These are phyloP conservation scores for Noctua comes DNA, from an alignment of 2,888 invertebrate genomes.

Conservation along the genomic window DNA sequence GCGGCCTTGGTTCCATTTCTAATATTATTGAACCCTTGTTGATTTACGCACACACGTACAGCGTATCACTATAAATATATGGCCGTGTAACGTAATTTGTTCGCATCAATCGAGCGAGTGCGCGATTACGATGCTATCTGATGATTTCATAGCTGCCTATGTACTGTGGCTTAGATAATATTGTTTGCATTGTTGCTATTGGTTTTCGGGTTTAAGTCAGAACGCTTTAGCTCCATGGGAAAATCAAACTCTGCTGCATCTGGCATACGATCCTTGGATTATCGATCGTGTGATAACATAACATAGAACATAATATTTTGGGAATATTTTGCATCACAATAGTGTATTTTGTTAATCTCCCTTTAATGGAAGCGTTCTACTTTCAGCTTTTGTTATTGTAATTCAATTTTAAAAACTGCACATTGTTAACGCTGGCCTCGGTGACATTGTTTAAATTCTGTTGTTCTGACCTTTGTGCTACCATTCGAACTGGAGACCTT, in stretches of 20 bases:
- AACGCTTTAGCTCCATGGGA: conserved; percentile 9
- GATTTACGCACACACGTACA: conserved; percentile 20
- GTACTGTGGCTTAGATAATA: conserved; percentile 27
- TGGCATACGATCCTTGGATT: conserved; percentile 2
- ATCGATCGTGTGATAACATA: conserved; percentile 9
- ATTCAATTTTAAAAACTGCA: conserved; percentile 41
- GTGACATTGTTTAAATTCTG: conserved; percentile 47
- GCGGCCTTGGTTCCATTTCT: conserved; percentile 14
- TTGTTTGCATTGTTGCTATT: conserved; percentile 29
- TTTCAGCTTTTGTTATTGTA: conserved; percentile 55
- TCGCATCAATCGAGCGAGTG: conserved; percentile 52
- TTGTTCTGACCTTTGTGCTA: conserved; percentile 38
- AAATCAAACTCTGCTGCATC: conserved; percentile 17
- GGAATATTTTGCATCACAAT: conserved; percentile 21
- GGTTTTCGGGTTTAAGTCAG: conserved; percentile 1
- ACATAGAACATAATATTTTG: background rate
- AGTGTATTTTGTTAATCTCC: conserved; percentile 42
- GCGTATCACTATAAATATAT: conserved; percentile 35
- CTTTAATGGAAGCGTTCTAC: conserved; percentile 36
- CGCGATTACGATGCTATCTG: conserved; percentile 49
- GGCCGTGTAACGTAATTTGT: conserved; percentile 45
- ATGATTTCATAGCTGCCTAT: conserved; percentile 41
- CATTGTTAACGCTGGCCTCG: conserved; percentile 46
- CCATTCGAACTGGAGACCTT: conserved; percentile 20
- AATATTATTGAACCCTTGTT: conserved; percentile 48